Conservation (phyloP, 2,797 vertebrate species). For the Urosaurus nigricauda region DNA sequence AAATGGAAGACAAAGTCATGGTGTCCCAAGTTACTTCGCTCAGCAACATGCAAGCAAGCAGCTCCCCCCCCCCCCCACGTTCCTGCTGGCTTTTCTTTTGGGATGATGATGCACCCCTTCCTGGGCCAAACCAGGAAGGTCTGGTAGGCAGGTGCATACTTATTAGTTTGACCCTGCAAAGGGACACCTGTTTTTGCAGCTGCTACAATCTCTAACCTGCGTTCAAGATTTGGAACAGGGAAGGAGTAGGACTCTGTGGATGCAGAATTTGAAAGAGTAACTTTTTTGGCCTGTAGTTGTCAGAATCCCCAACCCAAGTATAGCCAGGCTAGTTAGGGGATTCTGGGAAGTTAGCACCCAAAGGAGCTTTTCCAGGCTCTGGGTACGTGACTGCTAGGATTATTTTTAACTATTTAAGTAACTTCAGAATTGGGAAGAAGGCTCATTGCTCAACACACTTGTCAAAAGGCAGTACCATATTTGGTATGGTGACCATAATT, state of each 20-base stretch:
- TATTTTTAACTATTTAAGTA: no score
- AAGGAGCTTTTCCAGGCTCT: no score
- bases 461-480: background rate
- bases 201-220: background rate
- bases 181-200: background rate
- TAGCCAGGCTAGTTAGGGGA: no score
- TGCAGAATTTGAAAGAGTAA: no score
- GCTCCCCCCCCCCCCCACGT: no score
- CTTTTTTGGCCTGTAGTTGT: no score
- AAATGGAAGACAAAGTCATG: background rate
- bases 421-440: background rate
- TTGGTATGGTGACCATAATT: background rate
- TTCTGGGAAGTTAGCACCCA: no score
- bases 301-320: no score
- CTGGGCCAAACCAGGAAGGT: background rate
- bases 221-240: background rate
- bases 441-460: background rate
- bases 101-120: background rate
- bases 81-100: background rate
- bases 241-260: background rate
- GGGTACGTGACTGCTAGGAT: no score
- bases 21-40: background rate
- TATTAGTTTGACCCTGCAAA: background rate
- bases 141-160: background rate
- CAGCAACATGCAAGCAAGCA: background rate